A percentile compares a stretch with the other conserved stretches of the same genome.
Evolutionary conservation across 2,888 invertebrate genomes (phyloP).

Genomic region (Lasioglossum vierecki): DNA sequence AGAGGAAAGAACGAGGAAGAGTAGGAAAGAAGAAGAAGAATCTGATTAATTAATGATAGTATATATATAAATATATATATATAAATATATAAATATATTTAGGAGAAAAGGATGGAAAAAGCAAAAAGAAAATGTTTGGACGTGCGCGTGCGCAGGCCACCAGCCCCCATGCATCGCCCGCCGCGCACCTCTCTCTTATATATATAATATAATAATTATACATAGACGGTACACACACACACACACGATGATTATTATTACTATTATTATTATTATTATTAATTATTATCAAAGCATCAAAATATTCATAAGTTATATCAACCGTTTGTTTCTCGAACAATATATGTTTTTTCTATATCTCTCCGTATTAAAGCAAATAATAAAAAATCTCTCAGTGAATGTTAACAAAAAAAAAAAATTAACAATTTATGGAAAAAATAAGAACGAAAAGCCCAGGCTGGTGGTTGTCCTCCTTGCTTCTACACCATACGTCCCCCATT

Average conservation of each 20-base stretch:
- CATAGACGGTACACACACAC: constrained; percentile 79
- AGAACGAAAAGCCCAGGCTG: constrained; percentile 56
- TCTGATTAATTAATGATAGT: constrained; percentile 78
- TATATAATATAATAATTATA: constrained; percentile 83
- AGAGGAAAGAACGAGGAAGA: constrained; percentile 20
- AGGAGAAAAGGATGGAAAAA: constrained; percentile 68
- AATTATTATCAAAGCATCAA: constrained; percentile 83
- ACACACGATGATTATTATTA: constrained; percentile 72
- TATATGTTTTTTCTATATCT: constrained; percentile 84
- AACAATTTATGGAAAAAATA: constrained; percentile 29
- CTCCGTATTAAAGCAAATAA: constrained; percentile 83
- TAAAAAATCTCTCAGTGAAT: constrained; percentile 83
- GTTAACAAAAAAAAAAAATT: constrained; percentile 72
- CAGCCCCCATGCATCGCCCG: constrained; percentile 77
- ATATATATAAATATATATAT: constrained; percentile 71
- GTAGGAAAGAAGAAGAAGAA: constrained; percentile 64
- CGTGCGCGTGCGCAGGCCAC: constrained; percentile 80
- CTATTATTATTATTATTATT: constrained; percentile 78
- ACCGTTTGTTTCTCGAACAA: constrained; percentile 83
- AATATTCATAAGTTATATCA: constrained; percentile 83
- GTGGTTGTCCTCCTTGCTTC: constrained; percentile 51
- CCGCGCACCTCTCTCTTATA: constrained; percentile 79
- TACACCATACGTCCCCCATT: constrained; percentile 9
- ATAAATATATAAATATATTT: constrained; percentile 75
- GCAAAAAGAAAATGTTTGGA: constrained; percentile 75